Evolutionary conservation across 1,140 invertebrate species (phyloP).

Genomic region (Hesperophylax magnus): DNA sequence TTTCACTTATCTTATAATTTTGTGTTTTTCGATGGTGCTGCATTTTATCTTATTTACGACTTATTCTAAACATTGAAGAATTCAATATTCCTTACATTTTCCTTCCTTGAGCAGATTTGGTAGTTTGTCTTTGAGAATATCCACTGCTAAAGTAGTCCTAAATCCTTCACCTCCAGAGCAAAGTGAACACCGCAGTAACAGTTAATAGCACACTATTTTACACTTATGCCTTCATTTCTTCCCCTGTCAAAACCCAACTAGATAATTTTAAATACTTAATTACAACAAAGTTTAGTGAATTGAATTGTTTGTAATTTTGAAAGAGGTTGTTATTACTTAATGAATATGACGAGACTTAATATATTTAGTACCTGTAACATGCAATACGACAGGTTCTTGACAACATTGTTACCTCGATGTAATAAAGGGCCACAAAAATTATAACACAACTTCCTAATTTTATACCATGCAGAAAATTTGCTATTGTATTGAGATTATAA

Average conservation of each 20-base stretch:
- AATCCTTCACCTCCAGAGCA: too few species aligned
- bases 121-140: too few species aligned
- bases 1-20: background rate
- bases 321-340: slow-evolving; percentile 46
- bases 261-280: slow-evolving; percentile 34
- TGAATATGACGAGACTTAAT: slow-evolving; percentile 52
- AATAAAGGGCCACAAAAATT: slow-evolving; percentile 54
- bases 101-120: too few species aligned
- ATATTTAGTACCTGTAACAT: slow-evolving; percentile 52
- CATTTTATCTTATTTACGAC: slow-evolving; percentile 6
- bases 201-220: background rate
- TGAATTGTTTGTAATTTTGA: slow-evolving; percentile 41
- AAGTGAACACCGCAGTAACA: too few species aligned
- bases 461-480: slow-evolving; percentile 53
- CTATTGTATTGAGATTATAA: slow-evolving; percentile 58
- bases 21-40: slow-evolving; percentile 34
- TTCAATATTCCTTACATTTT: background rate
- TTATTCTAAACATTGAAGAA: slow-evolving; percentile 15
- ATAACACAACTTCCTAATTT: slow-evolving; percentile 57
- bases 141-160: too few species aligned
- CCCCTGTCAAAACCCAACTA: slow-evolving; percentile 29
- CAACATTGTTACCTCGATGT: slow-evolving; percentile 53
- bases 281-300: slow-evolving; percentile 33
- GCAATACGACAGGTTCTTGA: slow-evolving; percentile 48
- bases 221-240: slow-evolving; percentile 30